Conservation (phyloP, 2,797 vertebrate genomes). For the Pelodytes ibericus region DNA sequence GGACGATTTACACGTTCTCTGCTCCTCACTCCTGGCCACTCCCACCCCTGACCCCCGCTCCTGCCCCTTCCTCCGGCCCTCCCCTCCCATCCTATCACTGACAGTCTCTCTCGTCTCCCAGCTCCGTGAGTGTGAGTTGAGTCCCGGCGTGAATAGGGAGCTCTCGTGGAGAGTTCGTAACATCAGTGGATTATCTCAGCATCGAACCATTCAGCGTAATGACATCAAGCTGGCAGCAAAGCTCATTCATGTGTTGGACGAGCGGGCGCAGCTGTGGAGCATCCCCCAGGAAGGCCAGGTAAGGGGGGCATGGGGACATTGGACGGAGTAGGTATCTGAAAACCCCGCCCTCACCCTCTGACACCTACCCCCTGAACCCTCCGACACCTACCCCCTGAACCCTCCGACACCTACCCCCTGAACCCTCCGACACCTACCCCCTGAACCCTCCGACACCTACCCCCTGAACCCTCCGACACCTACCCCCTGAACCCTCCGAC, state of each 20-base stretch:
- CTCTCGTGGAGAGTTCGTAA: constrained; percentile 86
- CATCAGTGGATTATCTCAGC: constrained; percentile 88
- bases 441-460: too few relatives aligned
- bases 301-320: background rate
- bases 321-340: too few relatives aligned
- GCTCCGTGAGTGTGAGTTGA: constrained; percentile 90
- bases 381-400: too few relatives aligned
- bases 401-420: too few relatives aligned
- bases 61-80: background rate
- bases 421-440: too few relatives aligned
- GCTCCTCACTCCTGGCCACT: constrained; percentile 69
- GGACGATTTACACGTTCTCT: background rate
- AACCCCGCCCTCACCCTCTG: too few relatives aligned
- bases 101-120: constrained; percentile 54
- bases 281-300: constrained; percentile 69
- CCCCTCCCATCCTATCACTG: too few relatives aligned
- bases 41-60: background rate
- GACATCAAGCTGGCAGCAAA: constrained; percentile 92
- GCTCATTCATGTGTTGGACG: constrained; percentile 87
- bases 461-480: too few relatives aligned
- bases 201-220: constrained; percentile 89
- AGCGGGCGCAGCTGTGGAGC: constrained; percentile 85
- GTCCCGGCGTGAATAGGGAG: constrained; percentile 89
- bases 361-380: too few relatives aligned
- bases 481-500: too few relatives aligned